phyloP scores from a whole-genome alignment of 2,888 invertebrate species.

The Arrhopalites spinosus region DNA sequence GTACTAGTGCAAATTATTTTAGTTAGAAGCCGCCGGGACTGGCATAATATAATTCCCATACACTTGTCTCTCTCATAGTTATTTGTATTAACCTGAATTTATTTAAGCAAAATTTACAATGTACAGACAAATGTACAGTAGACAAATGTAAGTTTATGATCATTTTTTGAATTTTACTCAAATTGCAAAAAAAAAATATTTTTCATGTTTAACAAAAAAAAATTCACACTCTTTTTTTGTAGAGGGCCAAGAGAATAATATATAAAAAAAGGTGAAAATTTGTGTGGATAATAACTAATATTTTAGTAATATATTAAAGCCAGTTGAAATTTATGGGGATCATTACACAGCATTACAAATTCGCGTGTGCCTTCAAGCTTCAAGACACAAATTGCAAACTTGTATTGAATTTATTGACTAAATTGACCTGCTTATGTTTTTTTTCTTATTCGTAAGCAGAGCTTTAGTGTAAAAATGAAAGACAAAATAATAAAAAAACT shows the following conservation, averaged over 20 bases:
- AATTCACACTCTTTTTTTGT: too few species aligned
- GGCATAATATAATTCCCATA: too few species aligned
- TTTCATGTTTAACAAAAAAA: too few species aligned
- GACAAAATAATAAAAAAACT: slow-evolving; percentile 9
- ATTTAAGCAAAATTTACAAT: too few species aligned
- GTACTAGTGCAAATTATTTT: too few species aligned
- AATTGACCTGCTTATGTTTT: slow-evolving; percentile 31
- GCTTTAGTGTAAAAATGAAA: background rate
- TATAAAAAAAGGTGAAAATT: background rate
- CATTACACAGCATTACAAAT: slow-evolving; percentile 22
- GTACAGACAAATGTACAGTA: too few species aligned
- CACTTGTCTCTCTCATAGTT: too few species aligned
- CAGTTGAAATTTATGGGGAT: slow-evolving; percentile 25
- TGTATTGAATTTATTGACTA: slow-evolving; percentile 34
- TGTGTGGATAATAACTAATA: slow-evolving; percentile 1
- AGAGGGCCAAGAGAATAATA: background rate
- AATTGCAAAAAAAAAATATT: too few species aligned
- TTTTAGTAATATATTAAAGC: background rate
- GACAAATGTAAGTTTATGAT: too few species aligned
- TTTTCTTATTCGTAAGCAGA: background rate
- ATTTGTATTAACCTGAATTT: too few species aligned
- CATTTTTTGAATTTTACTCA: too few species aligned
- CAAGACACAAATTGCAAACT: slow-evolving; percentile 36
- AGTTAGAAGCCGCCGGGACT: too few species aligned
- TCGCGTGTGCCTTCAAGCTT: slow-evolving; percentile 32